Evolutionary conservation across 92 coral and sea anemone species (phyloP).

Genomic region (Phenganax stokvisi): DNA sequence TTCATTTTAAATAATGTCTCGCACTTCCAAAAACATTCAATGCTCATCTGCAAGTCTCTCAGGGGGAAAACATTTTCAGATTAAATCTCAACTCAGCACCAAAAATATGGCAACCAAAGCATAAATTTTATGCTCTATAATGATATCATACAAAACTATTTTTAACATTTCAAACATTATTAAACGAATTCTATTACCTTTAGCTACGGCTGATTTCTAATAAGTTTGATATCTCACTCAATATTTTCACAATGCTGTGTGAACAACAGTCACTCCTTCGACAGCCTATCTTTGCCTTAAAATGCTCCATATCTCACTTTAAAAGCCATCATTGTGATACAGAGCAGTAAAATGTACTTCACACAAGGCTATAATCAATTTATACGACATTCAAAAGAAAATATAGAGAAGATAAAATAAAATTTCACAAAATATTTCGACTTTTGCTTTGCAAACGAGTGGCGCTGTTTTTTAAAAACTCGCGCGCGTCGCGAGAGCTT

Average conservation of each 20-base stretch:
- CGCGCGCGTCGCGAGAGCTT: slow-evolving; percentile 16
- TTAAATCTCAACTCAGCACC: no score
- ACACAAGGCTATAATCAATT: neutral
- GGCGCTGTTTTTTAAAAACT: slow-evolving; percentile 33
- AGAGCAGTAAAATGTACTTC: neutral
- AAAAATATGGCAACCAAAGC: no score
- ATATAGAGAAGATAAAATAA: neutral
- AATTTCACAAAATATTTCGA: neutral
- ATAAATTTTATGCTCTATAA: no score
- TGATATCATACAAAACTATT: no score
- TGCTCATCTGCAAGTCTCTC: no score
- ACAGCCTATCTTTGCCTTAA: neutral
- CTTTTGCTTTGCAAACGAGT: neutral
- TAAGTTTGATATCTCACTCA: neutral
- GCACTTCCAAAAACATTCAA: no score
- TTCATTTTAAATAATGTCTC: no score
- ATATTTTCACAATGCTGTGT: neutral
- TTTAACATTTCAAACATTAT: no score
- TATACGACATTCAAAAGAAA: neutral
- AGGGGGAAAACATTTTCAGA: no score
- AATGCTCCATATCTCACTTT: neutral
- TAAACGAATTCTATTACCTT: neutral
- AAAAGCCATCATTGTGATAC: neutral
- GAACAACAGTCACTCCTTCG: slow-evolving; percentile 3
- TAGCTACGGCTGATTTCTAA: neutral